Conservation (phyloP, 1,140 invertebrate species). For the Doryteuthis pealeii region DNA sequence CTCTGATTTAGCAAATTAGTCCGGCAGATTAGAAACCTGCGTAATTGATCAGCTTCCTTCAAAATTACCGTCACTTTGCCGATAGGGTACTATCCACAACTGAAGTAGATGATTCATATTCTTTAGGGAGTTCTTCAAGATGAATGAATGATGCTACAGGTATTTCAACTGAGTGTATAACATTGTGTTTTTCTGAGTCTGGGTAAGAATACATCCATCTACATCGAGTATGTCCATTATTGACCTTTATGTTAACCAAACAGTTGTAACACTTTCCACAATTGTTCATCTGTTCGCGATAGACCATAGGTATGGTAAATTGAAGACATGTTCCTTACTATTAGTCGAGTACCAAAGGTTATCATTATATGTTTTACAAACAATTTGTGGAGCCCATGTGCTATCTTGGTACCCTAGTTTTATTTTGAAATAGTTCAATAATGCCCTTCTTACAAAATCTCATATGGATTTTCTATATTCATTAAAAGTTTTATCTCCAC, state of each 20-base stretch:
- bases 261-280: background rate
- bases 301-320: too few species aligned
- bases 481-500: background rate
- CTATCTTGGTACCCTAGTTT: background rate
- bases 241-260: background rate
- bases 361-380: background rate
- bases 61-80: background rate
- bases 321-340: background rate
- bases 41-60: background rate
- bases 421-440: background rate
- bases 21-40: background rate
- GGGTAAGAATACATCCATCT: background rate
- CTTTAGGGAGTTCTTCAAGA: background rate
- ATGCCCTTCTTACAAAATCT: background rate
- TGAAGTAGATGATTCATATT: background rate
- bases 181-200: background rate
- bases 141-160: background rate
- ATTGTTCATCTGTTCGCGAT: too few species aligned
- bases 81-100: background rate
- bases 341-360: background rate
- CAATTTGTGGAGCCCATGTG: conserved; percentile 1
- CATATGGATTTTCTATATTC: background rate
- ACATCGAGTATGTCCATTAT: background rate
- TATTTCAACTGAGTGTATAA: background rate
- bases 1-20: too few species aligned